A percentile compares a stretch with the other conserved stretches of the same genome.
phyloP scores from a whole-genome alignment of 1,140 invertebrate genomes.

The Habropoda laboriosa region DNA sequence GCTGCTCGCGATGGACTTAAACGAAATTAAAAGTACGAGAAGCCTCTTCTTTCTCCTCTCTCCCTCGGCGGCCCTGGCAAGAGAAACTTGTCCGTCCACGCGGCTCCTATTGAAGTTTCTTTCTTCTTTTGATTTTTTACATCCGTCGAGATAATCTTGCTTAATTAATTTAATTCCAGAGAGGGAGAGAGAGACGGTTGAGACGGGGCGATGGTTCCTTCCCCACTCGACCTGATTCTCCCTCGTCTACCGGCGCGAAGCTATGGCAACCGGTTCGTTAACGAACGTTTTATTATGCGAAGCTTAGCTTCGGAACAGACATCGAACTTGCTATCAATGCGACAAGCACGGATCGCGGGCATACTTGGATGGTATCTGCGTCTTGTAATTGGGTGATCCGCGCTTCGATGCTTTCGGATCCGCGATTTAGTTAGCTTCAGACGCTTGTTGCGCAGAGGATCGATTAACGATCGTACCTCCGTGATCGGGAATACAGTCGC shows the following conservation, averaged over 20 bases:
- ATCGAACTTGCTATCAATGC: not conserved
- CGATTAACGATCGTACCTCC: not conserved
- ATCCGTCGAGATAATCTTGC: conserved; percentile 37
- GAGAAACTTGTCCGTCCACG: conserved; percentile 14
- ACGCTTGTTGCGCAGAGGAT: not conserved
- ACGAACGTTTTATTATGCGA: conserved; percentile 40
- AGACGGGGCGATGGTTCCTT: not conserved
- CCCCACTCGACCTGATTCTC: conserved; percentile 49
- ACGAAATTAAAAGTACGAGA: conserved; percentile 46
- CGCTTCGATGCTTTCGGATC: not conserved
- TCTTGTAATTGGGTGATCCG: not conserved
- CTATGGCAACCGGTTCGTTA: conserved; percentile 42
- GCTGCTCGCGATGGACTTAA: conserved; percentile 19
- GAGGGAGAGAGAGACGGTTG: not conserved
- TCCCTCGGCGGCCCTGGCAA: not conserved
- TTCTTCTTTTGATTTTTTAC: conserved; percentile 42
- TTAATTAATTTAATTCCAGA: conserved; percentile 47
- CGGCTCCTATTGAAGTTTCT: conserved; percentile 36
- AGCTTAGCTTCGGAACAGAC: not conserved
- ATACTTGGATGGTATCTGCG: not conserved
- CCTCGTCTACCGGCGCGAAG: conserved; percentile 51
- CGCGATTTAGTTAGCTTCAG: not conserved
- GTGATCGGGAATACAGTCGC: no score
- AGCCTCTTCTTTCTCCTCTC: not conserved
- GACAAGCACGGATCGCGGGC: not conserved